phyloP scores from a whole-genome alignment of 2,113 vertebrate species.

The Antennarius striatus region DNA sequence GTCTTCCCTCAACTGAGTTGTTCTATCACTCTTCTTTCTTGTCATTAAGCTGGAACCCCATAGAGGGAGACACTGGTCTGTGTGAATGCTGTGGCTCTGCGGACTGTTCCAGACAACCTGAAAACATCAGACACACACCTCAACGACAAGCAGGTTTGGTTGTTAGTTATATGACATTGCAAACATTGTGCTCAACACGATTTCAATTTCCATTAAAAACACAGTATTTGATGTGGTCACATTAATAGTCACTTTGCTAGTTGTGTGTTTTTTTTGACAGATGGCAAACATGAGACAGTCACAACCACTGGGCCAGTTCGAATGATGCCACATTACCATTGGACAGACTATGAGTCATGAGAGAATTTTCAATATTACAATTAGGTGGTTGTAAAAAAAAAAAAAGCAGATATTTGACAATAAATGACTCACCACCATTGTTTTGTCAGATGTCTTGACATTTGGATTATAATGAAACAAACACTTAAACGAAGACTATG shows the following conservation, averaged over 20 bases:
- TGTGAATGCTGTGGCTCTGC: constrained; percentile 57
- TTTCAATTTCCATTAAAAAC: not conserved
- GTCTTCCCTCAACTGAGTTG: not conserved
- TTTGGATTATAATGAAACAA: not conserved
- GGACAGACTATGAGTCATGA: constrained; percentile 9
- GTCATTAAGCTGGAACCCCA: constrained; percentile 48
- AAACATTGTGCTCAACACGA: not conserved
- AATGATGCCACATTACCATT: constrained; percentile 18
- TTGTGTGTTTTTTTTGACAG: constrained; percentile 21
- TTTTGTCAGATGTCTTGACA: not conserved
- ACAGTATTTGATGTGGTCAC: not conserved
- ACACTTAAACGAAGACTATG: too few species aligned
- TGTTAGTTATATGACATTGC: not conserved
- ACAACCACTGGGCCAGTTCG: constrained; percentile 22
- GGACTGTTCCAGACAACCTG: constrained; percentile 27
- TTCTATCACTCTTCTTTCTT: not conserved
- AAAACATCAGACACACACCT: not conserved
- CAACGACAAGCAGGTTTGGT: constrained; percentile 21
- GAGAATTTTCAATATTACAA: not conserved
- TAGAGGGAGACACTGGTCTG: constrained; percentile 49
- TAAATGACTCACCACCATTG: not conserved
- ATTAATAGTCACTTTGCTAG: not conserved
- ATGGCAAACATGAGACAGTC: not conserved
- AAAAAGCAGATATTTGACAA: not conserved
- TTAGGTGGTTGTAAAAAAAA: constrained; percentile 14